These are phyloP conservation scores for Conus betulinus DNA, from an alignment of 1,140 invertebrate species.

Conservation along the genomic window DNA sequence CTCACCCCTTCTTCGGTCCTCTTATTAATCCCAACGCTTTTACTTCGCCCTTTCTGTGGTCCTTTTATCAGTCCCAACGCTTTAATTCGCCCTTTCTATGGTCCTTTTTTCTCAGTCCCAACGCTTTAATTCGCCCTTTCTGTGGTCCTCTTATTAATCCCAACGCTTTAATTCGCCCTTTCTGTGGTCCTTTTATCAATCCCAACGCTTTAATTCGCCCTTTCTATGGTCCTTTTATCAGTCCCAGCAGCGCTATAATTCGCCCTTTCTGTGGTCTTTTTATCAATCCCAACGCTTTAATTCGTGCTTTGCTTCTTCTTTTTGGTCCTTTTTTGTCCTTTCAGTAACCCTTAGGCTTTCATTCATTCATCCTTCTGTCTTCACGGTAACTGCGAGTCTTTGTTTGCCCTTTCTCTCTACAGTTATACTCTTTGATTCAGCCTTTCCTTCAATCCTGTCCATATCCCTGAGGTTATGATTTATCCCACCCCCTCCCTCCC, in stretches of 20 bases:
- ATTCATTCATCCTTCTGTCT: no score
- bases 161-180: neutral
- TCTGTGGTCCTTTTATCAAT: neutral
- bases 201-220: neutral
- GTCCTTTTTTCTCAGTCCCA: neutral
- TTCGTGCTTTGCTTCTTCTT: no score
- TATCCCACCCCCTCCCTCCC: no score
- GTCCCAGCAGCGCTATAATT: neutral
- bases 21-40: neutral
- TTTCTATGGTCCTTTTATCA: conserved; percentile 4
- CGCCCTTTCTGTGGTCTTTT: neutral
- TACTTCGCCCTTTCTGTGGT: conserved; percentile 15
- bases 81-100: neutral
- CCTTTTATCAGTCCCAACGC: neutral
- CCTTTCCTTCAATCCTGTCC: no score
- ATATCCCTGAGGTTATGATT: no score
- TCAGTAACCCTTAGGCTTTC: no score
- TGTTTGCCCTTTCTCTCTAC: no score
- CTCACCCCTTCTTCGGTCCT: neutral
- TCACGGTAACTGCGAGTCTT: no score
- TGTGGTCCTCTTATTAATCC: neutral
- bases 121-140: no score
- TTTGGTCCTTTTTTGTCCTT: no score
- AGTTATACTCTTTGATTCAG: no score
- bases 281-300: no score